phyloP scores from a whole-genome alignment of 92 coral and sea anemone genomes.

The Palythoa grandis region DNA sequence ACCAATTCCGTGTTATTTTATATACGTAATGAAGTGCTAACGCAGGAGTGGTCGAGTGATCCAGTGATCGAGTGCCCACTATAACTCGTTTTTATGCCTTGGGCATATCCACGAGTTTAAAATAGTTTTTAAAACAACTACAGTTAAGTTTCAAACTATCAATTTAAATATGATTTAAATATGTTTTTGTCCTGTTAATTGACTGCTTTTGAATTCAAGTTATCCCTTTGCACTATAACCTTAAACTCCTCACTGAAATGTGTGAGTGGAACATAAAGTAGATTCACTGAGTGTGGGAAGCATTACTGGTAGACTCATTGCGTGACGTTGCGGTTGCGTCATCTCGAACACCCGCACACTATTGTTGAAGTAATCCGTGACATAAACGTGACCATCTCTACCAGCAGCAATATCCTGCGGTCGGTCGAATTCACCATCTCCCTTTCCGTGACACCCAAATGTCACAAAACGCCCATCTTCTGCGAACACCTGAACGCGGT shows the following conservation, averaged over 20 bases:
- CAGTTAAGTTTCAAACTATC: too few species aligned
- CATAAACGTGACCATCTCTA: slow-evolving; percentile 63
- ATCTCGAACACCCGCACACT: slow-evolving; percentile 63
- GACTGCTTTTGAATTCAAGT: not conserved
- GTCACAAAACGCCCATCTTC: slow-evolving; percentile 68
- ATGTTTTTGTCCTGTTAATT: too few species aligned
- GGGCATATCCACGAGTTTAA: too few species aligned
- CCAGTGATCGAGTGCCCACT: too few species aligned
- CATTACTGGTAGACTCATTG: slow-evolving; percentile 33
- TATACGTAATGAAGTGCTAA: too few species aligned
- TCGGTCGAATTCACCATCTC: slow-evolving; percentile 71
- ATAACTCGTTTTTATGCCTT: too few species aligned
- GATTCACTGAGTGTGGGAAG: slow-evolving; percentile 12
- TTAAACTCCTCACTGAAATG: not conserved
- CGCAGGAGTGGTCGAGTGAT: too few species aligned
- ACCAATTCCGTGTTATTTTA: too few species aligned
- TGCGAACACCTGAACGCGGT: slow-evolving; percentile 75
- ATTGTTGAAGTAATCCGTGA: slow-evolving; percentile 75
- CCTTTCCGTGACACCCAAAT: slow-evolving; percentile 72
- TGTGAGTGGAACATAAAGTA: slow-evolving; percentile 8
- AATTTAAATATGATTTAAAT: too few species aligned
- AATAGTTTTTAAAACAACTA: too few species aligned
- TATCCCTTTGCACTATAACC: not conserved
- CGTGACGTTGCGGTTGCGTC: slow-evolving; percentile 14
- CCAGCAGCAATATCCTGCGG: slow-evolving; percentile 73